Evolutionary conservation across 2,888 invertebrate species (phyloP), one percentile per base, ranked within the genome.

Genomic region (Lampropteryx suffumata): DNA sequence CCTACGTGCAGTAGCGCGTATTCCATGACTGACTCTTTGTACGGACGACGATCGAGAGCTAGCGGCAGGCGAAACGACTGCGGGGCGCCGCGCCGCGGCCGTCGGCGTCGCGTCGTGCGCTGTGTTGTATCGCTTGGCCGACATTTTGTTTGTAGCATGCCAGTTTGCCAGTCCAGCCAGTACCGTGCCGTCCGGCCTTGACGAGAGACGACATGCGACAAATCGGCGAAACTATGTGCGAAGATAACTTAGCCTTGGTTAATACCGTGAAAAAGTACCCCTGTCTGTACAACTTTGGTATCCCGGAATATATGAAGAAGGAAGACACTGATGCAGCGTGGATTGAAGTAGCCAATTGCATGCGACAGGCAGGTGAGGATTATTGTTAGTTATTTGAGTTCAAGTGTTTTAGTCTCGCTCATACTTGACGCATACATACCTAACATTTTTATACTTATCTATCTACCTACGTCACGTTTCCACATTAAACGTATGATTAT

Each of bases 251-350:
- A 51, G 35, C 64, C 30, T 57, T 77, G 35, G 65, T 77, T 7
- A 65, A 66, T 46, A 47, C 69, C 35, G 69, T 77, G 14, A 68
- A 73, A 57, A 69, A 64, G 47, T 69, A 59, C 48, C 71, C 69
- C 33, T 75, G 73, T 46, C 40, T 77, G 4, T 77, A 77, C 47
- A 76, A 77, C 50, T 62, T 58, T 33, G 64, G 61, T 50, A 54
- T 68, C 32, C 46, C 54, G 1, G 76, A 76, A 21, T 77, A 76
- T 49, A 61, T 67, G 45, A 71, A 66, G 52, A 77, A 70, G 55
- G 76, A 77, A 34, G 37, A 68, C 2, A 69, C 69, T 9, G 76
- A 77, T 27, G 64, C 56, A 46, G 74, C 75, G 7, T 77, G 76
- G 76, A 55, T 36, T 21, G 76, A 75, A 60, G 69, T 77, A 33